A percentile compares a stretch with the other conserved stretches of the same genome.
These are phyloP conservation scores for Centropristis striata DNA, from an alignment of 2,113 vertebrate species.

Conservation along the genomic window DNA sequence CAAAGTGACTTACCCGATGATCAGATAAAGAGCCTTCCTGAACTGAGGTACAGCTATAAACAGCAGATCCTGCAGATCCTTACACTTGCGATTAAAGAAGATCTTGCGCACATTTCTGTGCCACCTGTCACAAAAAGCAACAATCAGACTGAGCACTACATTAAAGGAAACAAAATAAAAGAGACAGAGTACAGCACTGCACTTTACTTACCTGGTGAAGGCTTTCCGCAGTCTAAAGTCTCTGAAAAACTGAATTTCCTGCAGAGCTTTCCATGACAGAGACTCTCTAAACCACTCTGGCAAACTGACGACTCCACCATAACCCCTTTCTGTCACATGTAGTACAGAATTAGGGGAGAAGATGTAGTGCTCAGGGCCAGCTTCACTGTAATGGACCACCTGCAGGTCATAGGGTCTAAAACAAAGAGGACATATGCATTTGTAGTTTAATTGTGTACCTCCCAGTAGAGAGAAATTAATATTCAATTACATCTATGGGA, in stretches of 20 bases:
- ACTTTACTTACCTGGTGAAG: conserved; percentile 78
- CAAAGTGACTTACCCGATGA: conserved; percentile 82
- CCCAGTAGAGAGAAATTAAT: neutral
- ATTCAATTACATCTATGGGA: neutral
- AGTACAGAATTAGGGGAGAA: conserved; percentile 85
- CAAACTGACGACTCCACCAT: conserved; percentile 76
- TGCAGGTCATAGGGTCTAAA: conserved; percentile 87
- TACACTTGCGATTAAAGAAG: conserved; percentile 55
- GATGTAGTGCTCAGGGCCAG: conserved; percentile 86
- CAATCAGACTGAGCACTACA: neutral
- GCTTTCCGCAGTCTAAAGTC: conserved; percentile 82
- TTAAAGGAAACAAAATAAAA: neutral
- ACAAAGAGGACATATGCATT: conserved; percentile 1
- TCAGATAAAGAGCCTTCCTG: conserved; percentile 82
- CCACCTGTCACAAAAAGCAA: conserved; percentile 81
- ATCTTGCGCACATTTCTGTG: conserved; percentile 60
- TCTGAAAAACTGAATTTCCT: conserved; percentile 85
- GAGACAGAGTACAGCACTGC: neutral
- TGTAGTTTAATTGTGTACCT: neutral
- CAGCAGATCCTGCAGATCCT: conserved; percentile 72
- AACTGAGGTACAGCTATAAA: conserved; percentile 87
- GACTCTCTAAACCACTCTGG: conserved; percentile 86
- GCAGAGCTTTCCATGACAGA: conserved; percentile 84
- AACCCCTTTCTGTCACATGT: conserved; percentile 82
- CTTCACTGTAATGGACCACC: conserved; percentile 74